These are phyloP conservation scores for Pyrocephalus nanus DNA, from an alignment of 2,797 vertebrate species.

Conservation along the genomic window DNA sequence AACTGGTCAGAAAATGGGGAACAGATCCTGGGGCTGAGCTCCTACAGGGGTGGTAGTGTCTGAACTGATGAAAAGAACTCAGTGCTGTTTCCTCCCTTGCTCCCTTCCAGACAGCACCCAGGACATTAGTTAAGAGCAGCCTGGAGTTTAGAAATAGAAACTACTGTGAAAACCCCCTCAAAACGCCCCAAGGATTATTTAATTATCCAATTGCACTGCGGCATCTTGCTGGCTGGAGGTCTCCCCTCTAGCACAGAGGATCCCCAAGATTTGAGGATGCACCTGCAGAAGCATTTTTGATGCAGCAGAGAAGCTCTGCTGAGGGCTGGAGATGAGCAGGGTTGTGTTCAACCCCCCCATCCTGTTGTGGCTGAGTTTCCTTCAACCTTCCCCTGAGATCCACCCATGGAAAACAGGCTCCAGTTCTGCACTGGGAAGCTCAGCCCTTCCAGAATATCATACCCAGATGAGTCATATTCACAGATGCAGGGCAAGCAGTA, in stretches of 20 bases:
- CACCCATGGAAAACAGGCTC: neutral
- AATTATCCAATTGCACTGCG: neutral
- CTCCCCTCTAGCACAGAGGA: neutral
- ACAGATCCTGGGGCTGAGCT: neutral
- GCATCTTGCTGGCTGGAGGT: neutral
- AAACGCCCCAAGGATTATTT: neutral
- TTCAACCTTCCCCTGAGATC: neutral
- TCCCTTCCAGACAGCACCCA: neutral
- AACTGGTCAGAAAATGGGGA: neutral
- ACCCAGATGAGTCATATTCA: neutral
- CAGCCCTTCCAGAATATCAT: neutral
- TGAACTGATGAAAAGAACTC: neutral
- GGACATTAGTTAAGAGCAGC: neutral
- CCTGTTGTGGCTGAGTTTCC: neutral
- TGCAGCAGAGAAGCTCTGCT: neutral
- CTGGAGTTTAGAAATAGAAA: neutral
- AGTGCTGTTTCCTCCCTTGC: neutral
- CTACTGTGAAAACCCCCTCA: neutral
- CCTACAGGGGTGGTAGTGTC: neutral
- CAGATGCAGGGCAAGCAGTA: neutral
- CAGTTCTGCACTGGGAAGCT: neutral
- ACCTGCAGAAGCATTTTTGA: neutral
- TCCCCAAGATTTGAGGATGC: neutral
- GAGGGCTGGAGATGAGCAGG: neutral
- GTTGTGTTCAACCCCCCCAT: fast-evolving